These are phyloP conservation scores for Meganola albula DNA, from an alignment of 2,888 invertebrate species.

Conservation along the genomic window DNA sequence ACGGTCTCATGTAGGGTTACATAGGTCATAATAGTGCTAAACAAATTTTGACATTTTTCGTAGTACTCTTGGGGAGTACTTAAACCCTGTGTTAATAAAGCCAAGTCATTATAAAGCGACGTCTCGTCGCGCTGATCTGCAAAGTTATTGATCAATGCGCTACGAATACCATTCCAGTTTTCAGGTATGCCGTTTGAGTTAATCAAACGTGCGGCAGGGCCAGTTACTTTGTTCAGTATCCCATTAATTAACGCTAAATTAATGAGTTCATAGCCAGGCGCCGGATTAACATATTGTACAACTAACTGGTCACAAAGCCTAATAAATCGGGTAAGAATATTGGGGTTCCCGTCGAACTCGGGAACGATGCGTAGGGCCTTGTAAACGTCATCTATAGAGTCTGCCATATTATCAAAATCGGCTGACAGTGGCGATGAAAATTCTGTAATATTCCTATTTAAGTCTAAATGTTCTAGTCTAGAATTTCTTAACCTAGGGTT, in stretches of 20 bases:
- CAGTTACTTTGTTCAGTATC: conserved; percentile 20
- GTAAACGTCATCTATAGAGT: conserved; percentile 2
- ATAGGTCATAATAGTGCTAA: conserved; percentile 27
- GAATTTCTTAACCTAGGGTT: too few relatives aligned
- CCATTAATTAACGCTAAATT: conserved; percentile 16
- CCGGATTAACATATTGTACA: background rate
- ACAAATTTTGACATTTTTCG: conserved; percentile 21
- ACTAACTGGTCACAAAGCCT: conserved; percentile 7
- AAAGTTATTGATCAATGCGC: conserved; percentile 24
- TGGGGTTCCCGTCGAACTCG: conserved; percentile 4
- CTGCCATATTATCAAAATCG: background rate
- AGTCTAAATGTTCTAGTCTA: too few relatives aligned
- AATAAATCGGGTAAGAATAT: conserved; percentile 7
- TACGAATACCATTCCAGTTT: conserved; percentile 21
- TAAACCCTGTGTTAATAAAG: conserved; percentile 17
- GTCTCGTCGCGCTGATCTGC: conserved; percentile 26
- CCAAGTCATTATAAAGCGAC: conserved; percentile 21
- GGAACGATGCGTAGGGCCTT: conserved; percentile 7
- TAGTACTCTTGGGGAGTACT: conserved; percentile 24
- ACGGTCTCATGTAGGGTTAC: conserved; percentile 19
- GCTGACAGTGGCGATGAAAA: too few relatives aligned
- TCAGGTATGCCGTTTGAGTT: conserved; percentile 26
- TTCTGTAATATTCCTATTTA: too few relatives aligned
- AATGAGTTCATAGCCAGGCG: background rate
- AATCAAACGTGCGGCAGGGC: conserved; percentile 22